Conservation (phyloP, 2,888 invertebrate species). For the Monochamus alternatus region DNA sequence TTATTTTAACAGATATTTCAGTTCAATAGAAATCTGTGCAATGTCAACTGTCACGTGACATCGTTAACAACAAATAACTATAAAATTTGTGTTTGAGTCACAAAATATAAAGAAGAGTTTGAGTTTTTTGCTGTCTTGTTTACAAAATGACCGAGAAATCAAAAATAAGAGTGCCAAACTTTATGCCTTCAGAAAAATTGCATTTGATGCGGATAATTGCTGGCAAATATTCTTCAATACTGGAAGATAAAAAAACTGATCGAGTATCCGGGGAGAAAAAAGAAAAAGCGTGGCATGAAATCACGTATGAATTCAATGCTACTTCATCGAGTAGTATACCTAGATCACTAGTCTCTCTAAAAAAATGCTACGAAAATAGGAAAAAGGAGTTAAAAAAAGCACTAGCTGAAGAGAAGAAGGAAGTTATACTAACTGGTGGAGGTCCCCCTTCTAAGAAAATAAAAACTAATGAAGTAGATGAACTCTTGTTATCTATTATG, state of each 20-base stretch:
- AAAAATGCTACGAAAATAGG: conserved; percentile 11
- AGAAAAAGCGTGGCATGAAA: conserved; percentile 6
- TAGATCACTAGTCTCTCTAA: background rate
- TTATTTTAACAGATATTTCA: no score
- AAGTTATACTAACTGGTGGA: background rate
- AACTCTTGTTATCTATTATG: background rate
- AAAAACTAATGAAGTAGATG: background rate
- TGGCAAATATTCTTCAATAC: conserved; percentile 12
- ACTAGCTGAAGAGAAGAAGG: background rate
- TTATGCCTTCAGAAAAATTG: no score
- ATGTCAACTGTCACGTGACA: no score
- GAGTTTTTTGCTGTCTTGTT: no score
- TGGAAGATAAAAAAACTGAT: conserved; percentile 19
- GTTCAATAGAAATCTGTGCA: no score
- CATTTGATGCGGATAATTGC: no score
- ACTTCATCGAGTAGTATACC: background rate
- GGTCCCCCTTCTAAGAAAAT: background rate
- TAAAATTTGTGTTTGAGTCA: no score
- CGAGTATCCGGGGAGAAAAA: background rate
- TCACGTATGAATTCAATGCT: conserved; percentile 18
- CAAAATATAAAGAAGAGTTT: no score
- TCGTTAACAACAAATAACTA: no score
- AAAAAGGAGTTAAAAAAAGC: conserved; percentile 1
- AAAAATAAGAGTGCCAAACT: background rate
- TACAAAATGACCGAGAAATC: no score